Evolutionary conservation across 1,140 invertebrate genomes (phyloP).

Genomic region (Drosophila watanabei): DNA sequence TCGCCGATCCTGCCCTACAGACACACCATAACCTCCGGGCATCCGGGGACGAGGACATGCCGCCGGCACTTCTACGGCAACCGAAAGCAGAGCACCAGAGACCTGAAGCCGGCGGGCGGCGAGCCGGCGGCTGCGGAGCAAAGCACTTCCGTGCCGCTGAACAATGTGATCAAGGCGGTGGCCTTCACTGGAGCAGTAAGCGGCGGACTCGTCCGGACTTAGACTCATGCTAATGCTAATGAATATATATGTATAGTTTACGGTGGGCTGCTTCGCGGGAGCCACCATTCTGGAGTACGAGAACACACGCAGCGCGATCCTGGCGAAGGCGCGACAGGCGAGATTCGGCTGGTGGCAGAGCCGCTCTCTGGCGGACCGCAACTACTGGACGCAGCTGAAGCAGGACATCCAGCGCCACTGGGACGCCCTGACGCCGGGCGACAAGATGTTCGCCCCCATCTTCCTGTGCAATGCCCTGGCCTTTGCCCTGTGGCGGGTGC

Average conservation of each 20-base stretch:
- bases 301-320: slow-evolving; percentile 89
- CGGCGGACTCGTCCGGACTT: background rate
- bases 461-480: slow-evolving; percentile 92
- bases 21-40: slow-evolving; percentile 34
- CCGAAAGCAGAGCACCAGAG: slow-evolving; percentile 50
- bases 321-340: slow-evolving; percentile 87
- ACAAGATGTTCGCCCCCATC: slow-evolving; percentile 93
- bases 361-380: slow-evolving; percentile 47
- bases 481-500: slow-evolving; percentile 94
- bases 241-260: slow-evolving; percentile 86
- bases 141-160: slow-evolving; percentile 82
- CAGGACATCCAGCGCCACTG: slow-evolving; percentile 89
- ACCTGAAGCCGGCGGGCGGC: slow-evolving; percentile 44
- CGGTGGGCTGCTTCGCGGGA: slow-evolving; percentile 90
- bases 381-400: slow-evolving; percentile 63
- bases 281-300: slow-evolving; percentile 96
- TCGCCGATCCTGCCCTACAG: slow-evolving; percentile 31
- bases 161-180: slow-evolving; percentile 89
- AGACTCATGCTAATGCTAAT: background rate
- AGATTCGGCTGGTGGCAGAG: slow-evolving; percentile 84
- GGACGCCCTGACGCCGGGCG: slow-evolving; percentile 90
- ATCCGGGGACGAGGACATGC: slow-evolving; percentile 17
- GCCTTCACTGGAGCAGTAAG: slow-evolving; percentile 90
- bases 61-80: slow-evolving; percentile 62
- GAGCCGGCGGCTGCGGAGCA: slow-evolving; percentile 41